A percentile compares a stretch with the other conserved stretches of the same genome.
Conservation (phyloP, 2,113 vertebrate genomes). For the Limnothrissa miodon region DNA sequence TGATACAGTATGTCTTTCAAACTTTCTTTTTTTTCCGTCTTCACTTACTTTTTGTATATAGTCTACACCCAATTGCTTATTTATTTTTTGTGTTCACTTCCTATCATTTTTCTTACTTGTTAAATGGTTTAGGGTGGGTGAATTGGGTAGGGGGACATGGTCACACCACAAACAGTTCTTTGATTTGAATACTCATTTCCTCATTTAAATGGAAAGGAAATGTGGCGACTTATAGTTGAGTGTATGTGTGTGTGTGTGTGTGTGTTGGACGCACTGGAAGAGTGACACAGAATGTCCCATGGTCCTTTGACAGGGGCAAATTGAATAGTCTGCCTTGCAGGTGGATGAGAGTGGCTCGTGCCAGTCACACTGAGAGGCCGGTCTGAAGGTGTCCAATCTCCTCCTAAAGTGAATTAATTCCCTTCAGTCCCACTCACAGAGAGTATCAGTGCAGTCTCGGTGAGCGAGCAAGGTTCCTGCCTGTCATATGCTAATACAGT, state of each 20-base stretch:
- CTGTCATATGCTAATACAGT: constrained; percentile 33
- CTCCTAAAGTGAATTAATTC: background rate
- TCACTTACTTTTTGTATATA: background rate
- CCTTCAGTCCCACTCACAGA: background rate
- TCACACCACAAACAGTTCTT: background rate
- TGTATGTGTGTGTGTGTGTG: background rate
- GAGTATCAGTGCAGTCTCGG: background rate
- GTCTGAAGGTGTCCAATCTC: background rate
- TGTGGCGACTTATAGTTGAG: background rate
- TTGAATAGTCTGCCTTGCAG: background rate
- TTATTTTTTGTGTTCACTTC: background rate
- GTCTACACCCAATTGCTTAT: background rate
- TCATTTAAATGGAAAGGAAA: background rate
- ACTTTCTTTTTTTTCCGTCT: background rate
- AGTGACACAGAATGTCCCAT: background rate
- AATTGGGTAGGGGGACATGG: background rate
- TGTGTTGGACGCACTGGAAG: background rate
- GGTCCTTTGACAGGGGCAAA: constrained; percentile 2
- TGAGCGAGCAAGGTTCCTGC: background rate
- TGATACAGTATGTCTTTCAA: background rate
- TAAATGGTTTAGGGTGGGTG: background rate
- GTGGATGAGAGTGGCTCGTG: background rate
- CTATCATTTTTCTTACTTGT: background rate
- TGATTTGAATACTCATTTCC: background rate
- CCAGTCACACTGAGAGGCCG: background rate